Evolutionary conservation across 2,113 vertebrate species (phyloP), one percentile per base, ranked within the genome.

Genomic region (Hyla sarda): DNA sequence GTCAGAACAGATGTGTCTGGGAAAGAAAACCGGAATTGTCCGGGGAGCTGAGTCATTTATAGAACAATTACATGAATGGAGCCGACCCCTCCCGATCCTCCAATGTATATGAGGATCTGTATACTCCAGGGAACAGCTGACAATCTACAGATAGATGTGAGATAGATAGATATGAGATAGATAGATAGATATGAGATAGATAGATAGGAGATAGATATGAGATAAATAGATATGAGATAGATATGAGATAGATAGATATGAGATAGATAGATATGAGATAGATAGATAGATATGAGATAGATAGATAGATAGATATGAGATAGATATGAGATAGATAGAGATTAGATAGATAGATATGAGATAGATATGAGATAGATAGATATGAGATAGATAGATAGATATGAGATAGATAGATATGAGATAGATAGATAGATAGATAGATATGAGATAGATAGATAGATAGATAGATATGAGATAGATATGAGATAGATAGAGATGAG

Each of bases 1-100:
- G 30, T 41, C 37, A 34, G 23, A 75, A 34, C 82, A 84, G 82
- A 73, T 84, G 82, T 84, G 71, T 75, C 82, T 81, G 60, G 74
- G 72, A 52, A 71, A 58, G 71, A 41, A 0, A 45, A 72, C 34
- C 37, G 34, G 69, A 50, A 84, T 76, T 77, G 34, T 85, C 74
- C 75, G 1, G 60, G 74, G 83, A 78, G 62, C 77, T 41, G 77
- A 79, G 77, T 79, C 77, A 79, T 56, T 41, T 41, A 41, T 37
- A 32, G n/a, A 34, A 34, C 21, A 58, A 79, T 60, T n/a, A 60
- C 48, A 79, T 79, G 77, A 41, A 79, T 60, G 50, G 21, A 23
- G 28, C 12, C 52, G 17, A 21, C 48, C 28, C 48, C 77, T 76
- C 13, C 25, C 41, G 16, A 8, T 47, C 45, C 48, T 3, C 19